Base-by-base conservation (phyloP, 2,888 invertebrate genomes). In the Oconnorella tubifera region DNA sequence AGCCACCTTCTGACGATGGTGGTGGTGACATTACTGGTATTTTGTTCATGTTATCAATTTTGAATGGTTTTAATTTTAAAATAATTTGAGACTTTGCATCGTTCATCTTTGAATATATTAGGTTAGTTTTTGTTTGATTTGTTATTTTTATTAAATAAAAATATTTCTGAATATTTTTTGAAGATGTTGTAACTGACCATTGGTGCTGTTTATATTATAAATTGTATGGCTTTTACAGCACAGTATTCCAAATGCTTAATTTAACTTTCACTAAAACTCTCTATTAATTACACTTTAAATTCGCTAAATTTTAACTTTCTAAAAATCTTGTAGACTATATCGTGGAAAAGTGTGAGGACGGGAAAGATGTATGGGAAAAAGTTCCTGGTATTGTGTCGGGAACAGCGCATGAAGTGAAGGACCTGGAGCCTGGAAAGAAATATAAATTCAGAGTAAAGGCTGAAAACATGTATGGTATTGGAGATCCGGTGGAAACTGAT, bases 401-500 rank as follows among this genome's bases (percentile, higher is more conserved):
- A 77, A 89, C 91, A 68, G 88, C 88, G 55, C 94, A 92, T 81
- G 92, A 90, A n/a, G 95, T 92, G 27, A 91, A 93, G 79, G 92
- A 92, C 66, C 86, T 99, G 56, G 90, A 89, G 19, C 95, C 97
- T 85, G 94, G 94, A 74, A 92, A 91, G 80, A 94, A 93, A 81
- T 97, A 96, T 82, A 86, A 91, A 27, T 97, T 99, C 87, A 88
- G 98, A 69, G 94, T 98, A 29, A 88, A 91, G 64, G 98, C 99
- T 25, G 98, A 98, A 83, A 99, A 98, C 80, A 89, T 96, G 72
- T 96, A 95, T 79, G 99, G 99, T 48, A 87, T 93, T 0, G 94
- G 97, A 3, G 96, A 97, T 73, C 93, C 97, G 0, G 84, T 96
- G 64, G 82, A 82, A 63, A 92, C 93, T 75, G 92, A 94, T 74